Base-by-base conservation (phyloP, 2,888 invertebrate genomes). In the Synanthedon vespiformis region DNA sequence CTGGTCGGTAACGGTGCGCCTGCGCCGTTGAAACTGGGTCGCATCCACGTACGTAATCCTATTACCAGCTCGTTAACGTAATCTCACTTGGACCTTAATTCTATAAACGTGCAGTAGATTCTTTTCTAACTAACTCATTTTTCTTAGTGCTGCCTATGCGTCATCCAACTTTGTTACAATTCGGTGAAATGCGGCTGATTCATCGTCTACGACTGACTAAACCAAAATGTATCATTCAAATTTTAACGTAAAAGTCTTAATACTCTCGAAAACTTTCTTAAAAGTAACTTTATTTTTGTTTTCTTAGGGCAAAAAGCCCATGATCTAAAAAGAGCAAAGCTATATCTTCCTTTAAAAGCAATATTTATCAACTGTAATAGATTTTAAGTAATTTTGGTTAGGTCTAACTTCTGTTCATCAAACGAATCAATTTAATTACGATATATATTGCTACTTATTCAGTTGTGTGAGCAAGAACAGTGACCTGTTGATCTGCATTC, bases 61-160 rank as follows among this genome's bases (percentile, higher is more conserved):
- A 84, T 84, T 86, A 84, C 72, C 76, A 77, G 72, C 82, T 85
- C 80, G 83, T 84, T 84, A 84, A 76, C 77, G 72, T 70, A 67
- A 85, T 84, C 79, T 77, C 63, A 64, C 67, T 67, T 66, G 65
- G 71, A 72, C 71, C 77, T 67, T 63, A 67, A 73, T 77, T 68
- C 67, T 61, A 44, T 61, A 62, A 62, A 64, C 59, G 58, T 58
- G 55, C 61, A 63, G 60, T 55, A 55, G 62, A 62, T 62, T 55
- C 52, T 55, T 55, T 57, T 51, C 54, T 41, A 48, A 16, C 50
- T 34, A 6, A 34, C 44, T 44, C 44, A 11, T 14, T 13, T 44
- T 44, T 44, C 13, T 44, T 44, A 13, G 12, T 14, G 44, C 13
- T 34, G 27, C 8, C 8, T n/a, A 13, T 44, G 44, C 13, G 44